Base-by-base conservation (phyloP, 2,888 invertebrate genomes). In the Andrena trimmerana region DNA sequence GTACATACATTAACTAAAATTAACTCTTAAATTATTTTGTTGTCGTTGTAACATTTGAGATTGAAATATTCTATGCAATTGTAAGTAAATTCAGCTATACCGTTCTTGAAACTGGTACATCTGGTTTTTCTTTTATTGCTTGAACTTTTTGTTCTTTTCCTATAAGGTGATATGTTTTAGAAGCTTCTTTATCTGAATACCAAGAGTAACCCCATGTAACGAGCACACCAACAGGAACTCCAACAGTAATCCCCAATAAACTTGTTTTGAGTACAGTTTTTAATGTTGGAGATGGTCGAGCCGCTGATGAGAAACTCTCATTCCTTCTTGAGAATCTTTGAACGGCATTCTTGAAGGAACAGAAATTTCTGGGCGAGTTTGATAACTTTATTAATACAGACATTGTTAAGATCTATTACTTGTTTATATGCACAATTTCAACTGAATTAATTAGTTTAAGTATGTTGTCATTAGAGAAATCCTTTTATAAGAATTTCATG, bases 211-310 rank as follows among this genome's bases (percentile, higher is more conserved):
- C 95, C 83, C 94, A 94, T 63, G 95, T 95, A 2, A 94, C 90
- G 1, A 94, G 80, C 48, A 94, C 94, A 70, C 96, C 96, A 70
- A 96, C 94, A 89, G 95, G 95, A 0, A 95, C 95, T 81, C 96
- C 96, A 1, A 96, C 93, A 42, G 96, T 84, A 31, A 68, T 93
- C 90, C 81, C 86, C 13, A 74, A 7, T 54, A 88, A 92, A 59
- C 94, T 92, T 68, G 81, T 66, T 75, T 70, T 80, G 0, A 83
- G 29, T 63, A 83, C 10, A 48, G 54, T 86, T 75, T 71, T 88
- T 4, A 87, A 81, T 36, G 88, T 90, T 4, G 88, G 67, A 24
- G 69, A 87, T 33, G 88, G 89, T 63, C 84, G 81, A 13, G 90
- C 76, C 20, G 90, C 81, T 0, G 92, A 91, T 20, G 90, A 50